Conservation (phyloP, 2,888 invertebrate species). For the Lordiphosa fenestrarum region DNA sequence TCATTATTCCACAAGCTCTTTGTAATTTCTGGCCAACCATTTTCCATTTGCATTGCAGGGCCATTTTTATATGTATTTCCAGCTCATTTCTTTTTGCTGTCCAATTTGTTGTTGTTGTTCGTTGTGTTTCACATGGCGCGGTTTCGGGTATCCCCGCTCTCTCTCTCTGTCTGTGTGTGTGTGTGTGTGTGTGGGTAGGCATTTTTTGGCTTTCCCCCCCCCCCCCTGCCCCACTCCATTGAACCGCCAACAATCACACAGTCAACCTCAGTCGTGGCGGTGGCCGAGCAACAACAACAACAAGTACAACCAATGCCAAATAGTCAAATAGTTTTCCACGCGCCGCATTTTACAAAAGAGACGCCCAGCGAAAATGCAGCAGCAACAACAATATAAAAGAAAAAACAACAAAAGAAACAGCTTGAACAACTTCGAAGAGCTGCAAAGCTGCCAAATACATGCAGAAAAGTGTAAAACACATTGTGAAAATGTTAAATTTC, state of each 20-base stretch:
- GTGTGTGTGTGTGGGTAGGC: constrained; percentile 31
- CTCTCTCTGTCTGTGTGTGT: constrained; percentile 23
- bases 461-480: constrained; percentile 69
- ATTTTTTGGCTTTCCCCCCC: constrained; percentile 53
- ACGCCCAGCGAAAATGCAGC: constrained; percentile 13
- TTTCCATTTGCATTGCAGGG: constrained; percentile 63
- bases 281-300: constrained; percentile 21
- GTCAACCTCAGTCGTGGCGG: constrained; percentile 62
- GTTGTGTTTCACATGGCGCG: constrained; percentile 42
- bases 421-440: constrained; percentile 12
- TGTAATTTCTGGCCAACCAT: constrained; percentile 70
- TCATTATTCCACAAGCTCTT: constrained; percentile 51
- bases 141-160: constrained; percentile 37
- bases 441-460: constrained; percentile 28
- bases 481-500: constrained; percentile 62
- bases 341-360: constrained; percentile 41
- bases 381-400: neutral
- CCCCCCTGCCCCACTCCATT: neutral
- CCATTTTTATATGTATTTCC: constrained; percentile 58
- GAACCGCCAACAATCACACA: constrained; percentile 61
- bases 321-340: constrained; percentile 66
- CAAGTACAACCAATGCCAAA: constrained; percentile 45
- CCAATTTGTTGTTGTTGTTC: constrained; percentile 17
- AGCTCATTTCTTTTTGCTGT: constrained; percentile 49
- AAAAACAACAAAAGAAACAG: constrained; percentile 12